A percentile compares a stretch with the other conserved stretches of the same genome.
These are phyloP conservation scores for Drosophila borborema DNA, from an alignment of 2,888 invertebrate species.

Conservation along the genomic window DNA sequence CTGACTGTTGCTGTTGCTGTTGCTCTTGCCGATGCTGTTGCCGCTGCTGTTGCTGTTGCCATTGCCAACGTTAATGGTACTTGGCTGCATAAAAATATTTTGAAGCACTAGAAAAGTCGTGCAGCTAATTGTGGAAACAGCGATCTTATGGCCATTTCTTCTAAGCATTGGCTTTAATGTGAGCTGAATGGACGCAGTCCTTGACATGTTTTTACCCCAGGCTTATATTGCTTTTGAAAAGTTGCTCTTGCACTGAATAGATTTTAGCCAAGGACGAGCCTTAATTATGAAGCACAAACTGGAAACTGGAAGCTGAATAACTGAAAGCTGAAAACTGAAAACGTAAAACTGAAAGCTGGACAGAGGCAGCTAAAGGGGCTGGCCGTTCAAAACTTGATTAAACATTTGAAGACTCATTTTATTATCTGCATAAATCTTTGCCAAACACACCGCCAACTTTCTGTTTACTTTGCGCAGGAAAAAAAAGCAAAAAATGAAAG, in stretches of 20 bases:
- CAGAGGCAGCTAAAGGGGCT: conserved; percentile 21
- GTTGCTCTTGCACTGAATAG: conserved; percentile 20
- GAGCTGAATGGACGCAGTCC: conserved; percentile 46
- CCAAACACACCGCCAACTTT: conserved; percentile 61
- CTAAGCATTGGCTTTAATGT: conserved; percentile 12
- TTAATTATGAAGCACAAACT: conserved; percentile 58
- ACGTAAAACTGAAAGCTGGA: conserved; percentile 10
- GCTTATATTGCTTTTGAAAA: conserved; percentile 38
- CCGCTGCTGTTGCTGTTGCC: conserved; percentile 10
- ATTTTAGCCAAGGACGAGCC: conserved; percentile 54
- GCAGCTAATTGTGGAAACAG: conserved; percentile 26
- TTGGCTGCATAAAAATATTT: conserved; percentile 10
- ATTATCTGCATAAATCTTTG: conserved; percentile 77
- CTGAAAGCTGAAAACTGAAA: conserved; percentile 3
- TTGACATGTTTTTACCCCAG: conserved; percentile 57
- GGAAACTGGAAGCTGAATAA: conserved; percentile 1
- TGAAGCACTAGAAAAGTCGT: conserved; percentile 7
- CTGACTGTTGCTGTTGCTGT: conserved; percentile 4
- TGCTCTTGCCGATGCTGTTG: conserved; percentile 6
- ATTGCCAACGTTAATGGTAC: conserved; percentile 26
- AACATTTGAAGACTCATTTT: conserved; percentile 77
- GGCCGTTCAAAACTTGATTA: conserved; percentile 63
- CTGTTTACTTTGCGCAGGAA: conserved; percentile 63
- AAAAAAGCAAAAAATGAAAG: conserved; percentile 16
- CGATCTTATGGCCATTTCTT: conserved; percentile 4